Base-by-base conservation (phyloP, 2,888 invertebrate species). In the Patella caerulea region DNA sequence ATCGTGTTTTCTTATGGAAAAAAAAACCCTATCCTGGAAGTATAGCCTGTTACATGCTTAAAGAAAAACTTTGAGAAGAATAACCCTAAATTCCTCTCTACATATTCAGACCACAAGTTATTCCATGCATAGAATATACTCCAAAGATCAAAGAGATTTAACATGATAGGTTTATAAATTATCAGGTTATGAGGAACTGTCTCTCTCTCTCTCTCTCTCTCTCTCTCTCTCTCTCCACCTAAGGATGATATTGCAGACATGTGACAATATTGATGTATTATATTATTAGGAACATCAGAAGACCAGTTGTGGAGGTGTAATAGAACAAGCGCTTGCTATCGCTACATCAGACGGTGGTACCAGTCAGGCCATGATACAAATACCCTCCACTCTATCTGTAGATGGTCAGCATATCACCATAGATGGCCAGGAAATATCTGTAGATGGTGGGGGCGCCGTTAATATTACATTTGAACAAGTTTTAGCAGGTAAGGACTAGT, bases 321-420 rank as follows among this genome's bases (percentile, higher is more conserved):
- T 89, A 53, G 91, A 91, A 77, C 89, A 90, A 77, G 88, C 89
- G 0, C 78, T 89, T 56, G 84, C 88, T 19, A 88, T 89, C 53
- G 86, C 87, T 11, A 88, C 87, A 4, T 86, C 86, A 29, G 82
- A 82, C 24, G 88, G 87, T 7, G 85, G 85, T 24, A 86, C 86
- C 5, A 87, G 87, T 52, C 87, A 88, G 65, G 88, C 88, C 72
- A 88, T 88, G 19, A 86, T 90, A 77, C 87, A 88, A 82, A 87
- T 89, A 70, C 88, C 89, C 1, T 83, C 88, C 72, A 82, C 83
- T 34, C 79, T 85, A 12, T 69, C 45, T 4, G 34, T 87, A 2
- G 87, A 86, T 56, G 83, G 85, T 2, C 85, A 87, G 73, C 84
- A 86, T 56, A 82, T 87, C 24, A 79, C 83, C 9, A 78, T 85